Base-by-base conservation (phyloP, 2,797 vertebrate species). In the Coranthus polyacanthus region DNA sequence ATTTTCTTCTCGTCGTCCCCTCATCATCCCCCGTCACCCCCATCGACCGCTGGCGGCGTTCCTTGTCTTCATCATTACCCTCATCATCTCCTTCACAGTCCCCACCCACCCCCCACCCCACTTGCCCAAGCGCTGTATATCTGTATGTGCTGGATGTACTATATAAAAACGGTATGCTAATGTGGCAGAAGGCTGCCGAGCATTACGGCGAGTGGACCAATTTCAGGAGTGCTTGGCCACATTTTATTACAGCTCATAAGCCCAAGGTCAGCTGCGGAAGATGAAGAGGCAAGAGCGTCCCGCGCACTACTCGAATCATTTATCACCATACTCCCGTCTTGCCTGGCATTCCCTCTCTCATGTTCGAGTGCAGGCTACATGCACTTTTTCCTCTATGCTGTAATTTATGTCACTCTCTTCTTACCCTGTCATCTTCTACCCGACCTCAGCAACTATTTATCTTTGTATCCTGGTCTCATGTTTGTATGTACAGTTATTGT, bases 161-260 rank as follows among this genome's bases (percentile, higher is more conserved):
- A 68, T 72, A 65, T 85, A 87, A 90, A 86, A 84, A 68, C 80
- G 2, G 47, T 89, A 91, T 89, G 89, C 86, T 88, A 91, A 90
- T 90, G 82, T 71, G 17, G 81, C 67, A 46, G 71, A 66, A 63
- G 58, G 72, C 80, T 71, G 84, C 70, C 11, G 72, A 86, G 81
- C 84, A 89, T 91, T 85, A 81, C 61, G 39, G 81, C 36, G 81
- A 91, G 85, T 80, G 89, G 86, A 92, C 88, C 91, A 88, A 92
- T 92, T 93, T 90, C 88, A 88, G 87, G 83, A 93, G 90, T 92
- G 92, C 88, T 88, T 83, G 90, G 89, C 78, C 79, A 88, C 88
- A 74, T 91, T 93, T 93, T 94, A 94, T 92, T 92, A 89, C 90
- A 81, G 86, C 92, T 93, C 91, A 91, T 94, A 92, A 94, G 90